Conservation (phyloP, 2,888 invertebrate species). For the Cephus rjabovi region DNA sequence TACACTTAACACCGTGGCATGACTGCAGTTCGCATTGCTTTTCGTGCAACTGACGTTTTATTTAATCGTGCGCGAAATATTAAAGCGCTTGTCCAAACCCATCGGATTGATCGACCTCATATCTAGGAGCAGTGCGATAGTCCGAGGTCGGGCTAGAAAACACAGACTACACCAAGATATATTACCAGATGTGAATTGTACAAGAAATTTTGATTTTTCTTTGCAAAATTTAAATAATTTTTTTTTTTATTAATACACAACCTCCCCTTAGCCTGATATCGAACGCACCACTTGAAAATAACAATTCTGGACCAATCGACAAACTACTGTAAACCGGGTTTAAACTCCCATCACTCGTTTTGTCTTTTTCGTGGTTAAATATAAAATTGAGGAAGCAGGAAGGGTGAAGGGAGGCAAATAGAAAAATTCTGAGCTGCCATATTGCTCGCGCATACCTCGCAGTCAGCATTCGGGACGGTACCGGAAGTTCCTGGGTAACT, state of each 20-base stretch:
- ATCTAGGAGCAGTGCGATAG: neutral
- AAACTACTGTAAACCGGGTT: too few relatives aligned
- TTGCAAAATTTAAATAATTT: neutral
- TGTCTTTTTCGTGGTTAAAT: neutral
- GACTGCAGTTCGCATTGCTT: neutral
- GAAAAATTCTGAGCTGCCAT: neutral
- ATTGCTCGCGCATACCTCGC: neutral
- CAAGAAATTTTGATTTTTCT: neutral
- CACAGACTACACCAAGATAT: neutral
- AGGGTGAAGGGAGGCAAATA: neutral
- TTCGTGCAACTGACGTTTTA: constrained; percentile 7
- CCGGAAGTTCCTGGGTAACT: neutral
- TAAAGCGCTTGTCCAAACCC: neutral
- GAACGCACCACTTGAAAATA: neutral
- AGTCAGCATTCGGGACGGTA: neutral
- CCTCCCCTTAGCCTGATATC: neutral
- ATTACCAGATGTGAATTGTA: neutral
- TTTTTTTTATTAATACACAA: too few relatives aligned
- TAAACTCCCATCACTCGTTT: neutral
- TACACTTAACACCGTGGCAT: neutral
- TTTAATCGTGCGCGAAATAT: constrained; percentile 10
- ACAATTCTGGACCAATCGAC: too few relatives aligned
- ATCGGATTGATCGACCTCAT: neutral
- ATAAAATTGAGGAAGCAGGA: too few relatives aligned
- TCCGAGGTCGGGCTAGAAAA: neutral